These are phyloP conservation scores for Etheostoma perlongum DNA, from an alignment of 2,797 vertebrate genomes.

Conservation along the genomic window DNA sequence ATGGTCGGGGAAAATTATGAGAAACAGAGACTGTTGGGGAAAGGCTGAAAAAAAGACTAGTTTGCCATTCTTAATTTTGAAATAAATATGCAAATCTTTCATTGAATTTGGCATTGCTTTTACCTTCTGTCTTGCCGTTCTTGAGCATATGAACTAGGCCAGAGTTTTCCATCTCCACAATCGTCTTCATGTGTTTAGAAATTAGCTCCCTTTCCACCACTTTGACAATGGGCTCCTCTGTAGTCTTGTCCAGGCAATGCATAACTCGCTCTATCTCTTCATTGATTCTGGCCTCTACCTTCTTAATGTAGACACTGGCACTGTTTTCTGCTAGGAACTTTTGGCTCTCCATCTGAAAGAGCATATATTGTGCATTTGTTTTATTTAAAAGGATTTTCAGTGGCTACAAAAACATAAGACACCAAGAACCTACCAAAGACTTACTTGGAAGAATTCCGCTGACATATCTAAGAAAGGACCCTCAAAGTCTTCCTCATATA, in stretches of 20 bases:
- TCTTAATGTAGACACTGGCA: constrained; percentile 98
- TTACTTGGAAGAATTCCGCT: constrained; percentile 98
- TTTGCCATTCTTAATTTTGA: not conserved
- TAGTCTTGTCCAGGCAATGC: constrained; percentile 98
- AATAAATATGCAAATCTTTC: not conserved
- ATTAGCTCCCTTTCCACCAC: constrained; percentile 98
- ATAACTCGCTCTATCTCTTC: constrained; percentile 98
- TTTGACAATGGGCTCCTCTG: constrained; percentile 97
- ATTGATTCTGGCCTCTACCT: constrained; percentile 98
- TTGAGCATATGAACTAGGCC: constrained; percentile 98
- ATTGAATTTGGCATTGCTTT: constrained; percentile 1
- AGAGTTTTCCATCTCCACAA: constrained; percentile 99
- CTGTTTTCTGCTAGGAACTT: constrained; percentile 99
- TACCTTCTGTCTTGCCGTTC: constrained; percentile 98
- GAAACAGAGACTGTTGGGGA: not conserved
- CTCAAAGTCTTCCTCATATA: constrained; percentile 98
- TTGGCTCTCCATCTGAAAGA: constrained; percentile 96
- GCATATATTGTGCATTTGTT: constrained; percentile 3
- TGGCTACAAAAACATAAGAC: not conserved
- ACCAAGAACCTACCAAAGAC: constrained; percentile 6
- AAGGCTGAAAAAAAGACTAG: not conserved
- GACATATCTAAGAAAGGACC: constrained; percentile 98
- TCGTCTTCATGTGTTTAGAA: constrained; percentile 99
- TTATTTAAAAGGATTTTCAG: not conserved
- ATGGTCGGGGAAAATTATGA: not conserved